Evolutionary conservation across 2,113 vertebrate species (phyloP), one percentile per base, ranked within the genome.

Genomic region (Hippocampus barbouri): DNA sequence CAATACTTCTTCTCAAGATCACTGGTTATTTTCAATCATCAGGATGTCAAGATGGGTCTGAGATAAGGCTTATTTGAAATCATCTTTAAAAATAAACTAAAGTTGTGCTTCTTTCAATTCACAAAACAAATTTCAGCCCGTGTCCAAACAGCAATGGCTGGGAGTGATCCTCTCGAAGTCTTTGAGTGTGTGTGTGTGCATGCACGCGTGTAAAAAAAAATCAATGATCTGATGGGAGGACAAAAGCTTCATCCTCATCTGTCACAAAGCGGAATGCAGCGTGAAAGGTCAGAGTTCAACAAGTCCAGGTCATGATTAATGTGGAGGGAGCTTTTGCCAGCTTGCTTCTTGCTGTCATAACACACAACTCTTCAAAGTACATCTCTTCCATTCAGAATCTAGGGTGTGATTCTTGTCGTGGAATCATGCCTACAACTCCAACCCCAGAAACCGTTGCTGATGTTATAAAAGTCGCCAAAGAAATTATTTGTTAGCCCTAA

Each of bases 241-340:
- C 72, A 70, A 80, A 77, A 82, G 81, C 82, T 81, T 77, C 30
- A 71, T 74, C 81, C 83, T 87, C 87, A 88, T 88, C 87, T 88
- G 90, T 86, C 85, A 81, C 76, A 27, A 69, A 83, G 83, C 83
- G 80, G 82, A 81, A 89, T 79, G 82, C 76, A 79, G 74, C 69
- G 30, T 61, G 73, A 81, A 86, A 84, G 84, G 82, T 83, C 83
- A 87, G 51, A 84, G 87, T 85, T 89, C 79, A 89, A 77, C 34
- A 72, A 86, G 60, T 61, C 70, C 27, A 57, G 84, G 77, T 87
- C 67, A 61, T 88, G 83, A 89, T 90, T 87, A 87, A 90, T 85
- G 83, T 73, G 71, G 41, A 63, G 70, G 79, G 80, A 80, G 74
- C 74, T 70, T 75, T 76, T 81, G 79, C 77, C 79, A 82, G 79